These are phyloP conservation scores for Suncus etruscus DNA, from an alignment of 2,113 vertebrate genomes.

Conservation along the genomic window DNA sequence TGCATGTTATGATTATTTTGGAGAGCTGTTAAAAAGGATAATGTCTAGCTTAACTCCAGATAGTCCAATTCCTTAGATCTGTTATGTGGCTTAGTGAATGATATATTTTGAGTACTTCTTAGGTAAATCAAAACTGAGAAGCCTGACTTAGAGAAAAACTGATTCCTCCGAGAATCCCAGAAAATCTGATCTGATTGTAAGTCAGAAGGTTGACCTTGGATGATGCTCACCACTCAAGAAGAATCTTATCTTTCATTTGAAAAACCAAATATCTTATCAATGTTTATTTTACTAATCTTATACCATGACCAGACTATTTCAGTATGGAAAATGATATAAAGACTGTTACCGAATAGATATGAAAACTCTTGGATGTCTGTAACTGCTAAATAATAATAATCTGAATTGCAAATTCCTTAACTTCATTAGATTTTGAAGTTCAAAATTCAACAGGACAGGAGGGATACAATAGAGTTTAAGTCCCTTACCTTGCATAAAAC, in stretches of 20 bases:
- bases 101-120: not conserved
- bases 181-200: too few relatives aligned
- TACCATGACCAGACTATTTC: constrained; percentile 17
- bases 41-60: not conserved
- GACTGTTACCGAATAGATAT: constrained; percentile 17
- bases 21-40: not conserved
- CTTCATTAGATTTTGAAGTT: not conserved
- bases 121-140: constrained; percentile 3
- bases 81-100: not conserved
- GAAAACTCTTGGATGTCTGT: constrained; percentile 22
- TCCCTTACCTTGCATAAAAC: too few relatives aligned
- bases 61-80: not conserved
- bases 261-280: not conserved
- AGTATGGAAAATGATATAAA: constrained; percentile 37
- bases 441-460: not conserved
- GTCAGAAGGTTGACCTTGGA: not conserved
- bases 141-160: not conserved
- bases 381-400: constrained; percentile 22
- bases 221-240: not conserved
- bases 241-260: not conserved
- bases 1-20: not conserved
- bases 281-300: constrained; percentile 17
- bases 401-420: not conserved
- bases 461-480: too few relatives aligned
- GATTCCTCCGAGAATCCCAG: too few relatives aligned